These are phyloP conservation scores for Deroplatys truncata DNA, from an alignment of 2,888 invertebrate species.

Conservation along the genomic window DNA sequence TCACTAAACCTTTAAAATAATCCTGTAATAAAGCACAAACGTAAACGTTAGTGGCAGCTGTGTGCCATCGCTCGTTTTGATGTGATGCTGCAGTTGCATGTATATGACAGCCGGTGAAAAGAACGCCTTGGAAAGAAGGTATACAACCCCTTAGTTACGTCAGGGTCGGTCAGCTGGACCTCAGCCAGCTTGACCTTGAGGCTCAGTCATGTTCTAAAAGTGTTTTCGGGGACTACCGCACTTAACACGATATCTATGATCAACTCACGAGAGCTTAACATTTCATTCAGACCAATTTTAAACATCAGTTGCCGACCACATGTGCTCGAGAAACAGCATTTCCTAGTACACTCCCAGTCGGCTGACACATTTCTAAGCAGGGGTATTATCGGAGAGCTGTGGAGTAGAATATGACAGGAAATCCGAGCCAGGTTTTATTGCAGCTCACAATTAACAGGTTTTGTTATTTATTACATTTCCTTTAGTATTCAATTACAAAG, in stretches of 20 bases:
- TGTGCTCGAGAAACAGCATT: too few relatives aligned
- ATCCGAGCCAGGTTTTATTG: too few relatives aligned
- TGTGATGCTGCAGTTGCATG: background rate
- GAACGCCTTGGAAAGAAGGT: background rate
- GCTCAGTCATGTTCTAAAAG: background rate
- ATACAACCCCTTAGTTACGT: background rate
- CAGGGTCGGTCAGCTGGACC: background rate
- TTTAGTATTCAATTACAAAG: too few relatives aligned
- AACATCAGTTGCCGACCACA: background rate
- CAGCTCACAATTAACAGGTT: too few relatives aligned
- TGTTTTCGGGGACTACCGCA: background rate
- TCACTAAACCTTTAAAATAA: too few relatives aligned
- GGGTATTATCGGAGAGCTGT: too few relatives aligned
- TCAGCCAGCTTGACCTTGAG: background rate
- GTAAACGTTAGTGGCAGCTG: background rate
- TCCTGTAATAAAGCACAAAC: too few relatives aligned
- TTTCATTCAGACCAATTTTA: background rate
- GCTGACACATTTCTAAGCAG: too few relatives aligned
- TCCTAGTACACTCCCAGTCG: too few relatives aligned
- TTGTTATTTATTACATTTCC: too few relatives aligned
- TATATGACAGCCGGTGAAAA: background rate
- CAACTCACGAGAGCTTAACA: background rate
- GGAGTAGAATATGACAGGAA: too few relatives aligned
- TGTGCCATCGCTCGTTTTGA: too few relatives aligned
- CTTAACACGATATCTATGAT: background rate